Conservation (phyloP, 2,113 vertebrate genomes). For the Spermophilus dauricus region DNA sequence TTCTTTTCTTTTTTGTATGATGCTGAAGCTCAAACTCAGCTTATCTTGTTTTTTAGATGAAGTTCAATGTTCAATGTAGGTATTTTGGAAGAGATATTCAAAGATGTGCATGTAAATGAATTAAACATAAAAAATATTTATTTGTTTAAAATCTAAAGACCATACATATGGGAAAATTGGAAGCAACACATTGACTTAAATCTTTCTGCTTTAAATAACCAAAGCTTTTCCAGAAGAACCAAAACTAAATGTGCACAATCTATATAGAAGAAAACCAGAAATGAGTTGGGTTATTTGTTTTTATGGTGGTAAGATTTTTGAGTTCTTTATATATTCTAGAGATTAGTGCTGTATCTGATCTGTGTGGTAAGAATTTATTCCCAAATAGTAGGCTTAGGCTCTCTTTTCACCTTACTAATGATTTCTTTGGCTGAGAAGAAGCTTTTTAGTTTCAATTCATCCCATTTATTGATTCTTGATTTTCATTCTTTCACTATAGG, state of each 20-base stretch:
- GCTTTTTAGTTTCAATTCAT: too few relatives aligned
- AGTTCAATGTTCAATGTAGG: not conserved
- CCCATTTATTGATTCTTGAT: too few relatives aligned
- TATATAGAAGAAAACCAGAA: not conserved
- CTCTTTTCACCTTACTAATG: too few relatives aligned
- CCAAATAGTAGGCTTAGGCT: too few relatives aligned
- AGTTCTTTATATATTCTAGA: too few relatives aligned
- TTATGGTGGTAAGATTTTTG: too few relatives aligned
- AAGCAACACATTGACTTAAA: not conserved
- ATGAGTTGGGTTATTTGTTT: too few relatives aligned
- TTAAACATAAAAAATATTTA: not conserved
- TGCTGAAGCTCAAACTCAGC: fast-evolving
- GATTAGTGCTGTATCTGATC: too few relatives aligned
- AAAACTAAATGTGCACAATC: fast-evolving
- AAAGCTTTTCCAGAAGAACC: not conserved
- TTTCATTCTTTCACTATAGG: too few relatives aligned
- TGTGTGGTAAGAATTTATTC: too few relatives aligned
- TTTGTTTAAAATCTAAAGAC: not conserved
- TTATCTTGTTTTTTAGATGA: not conserved
- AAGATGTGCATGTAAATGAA: not conserved
- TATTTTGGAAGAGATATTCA: slow-evolving; percentile 1
- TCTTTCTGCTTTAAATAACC: not conserved
- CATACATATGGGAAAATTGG: not conserved
- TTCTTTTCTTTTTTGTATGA: not conserved
- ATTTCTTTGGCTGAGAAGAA: too few relatives aligned